Conservation (phyloP, 2,113 vertebrate species). For the Ptychochromis oligacanthus region DNA sequence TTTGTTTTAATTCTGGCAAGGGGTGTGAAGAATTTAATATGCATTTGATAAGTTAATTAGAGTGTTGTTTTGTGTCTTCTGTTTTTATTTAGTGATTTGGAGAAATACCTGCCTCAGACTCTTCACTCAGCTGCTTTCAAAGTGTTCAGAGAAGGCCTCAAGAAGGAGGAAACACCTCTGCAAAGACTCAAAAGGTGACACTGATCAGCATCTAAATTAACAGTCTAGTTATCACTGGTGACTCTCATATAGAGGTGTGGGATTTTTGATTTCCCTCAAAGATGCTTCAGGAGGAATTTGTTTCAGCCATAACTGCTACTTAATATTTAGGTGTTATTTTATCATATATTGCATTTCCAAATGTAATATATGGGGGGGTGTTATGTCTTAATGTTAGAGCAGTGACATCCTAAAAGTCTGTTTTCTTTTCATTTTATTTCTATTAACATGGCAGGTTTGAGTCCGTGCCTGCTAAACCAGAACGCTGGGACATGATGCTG, state of each 20-base stretch:
- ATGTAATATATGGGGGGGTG: too few relatives aligned
- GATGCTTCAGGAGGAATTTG: background rate
- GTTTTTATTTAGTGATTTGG: slow-evolving; percentile 80
- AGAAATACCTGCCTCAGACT: slow-evolving; percentile 86
- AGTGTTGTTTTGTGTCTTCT: background rate
- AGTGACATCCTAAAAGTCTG: too few relatives aligned
- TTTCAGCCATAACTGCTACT: background rate
- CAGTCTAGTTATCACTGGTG: background rate
- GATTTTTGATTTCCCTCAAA: background rate
- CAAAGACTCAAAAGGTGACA: slow-evolving; percentile 85
- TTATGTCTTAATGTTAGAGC: background rate
- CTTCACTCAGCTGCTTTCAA: slow-evolving; percentile 85
- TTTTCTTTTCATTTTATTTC: background rate
- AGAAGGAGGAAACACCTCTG: slow-evolving; percentile 73
- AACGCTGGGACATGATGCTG: slow-evolving; percentile 87
- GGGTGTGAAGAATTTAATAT: too few relatives aligned
- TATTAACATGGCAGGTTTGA: slow-evolving; percentile 80
- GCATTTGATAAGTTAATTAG: background rate
- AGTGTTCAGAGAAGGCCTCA: slow-evolving; percentile 83
- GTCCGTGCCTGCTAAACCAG: slow-evolving; percentile 80
- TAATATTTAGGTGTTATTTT: too few relatives aligned
- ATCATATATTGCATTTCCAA: background rate
- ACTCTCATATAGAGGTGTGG: too few relatives aligned
- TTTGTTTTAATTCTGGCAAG: background rate
- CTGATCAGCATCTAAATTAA: background rate